Evolutionary conservation across 2,888 invertebrate genomes (phyloP).

Genomic region (Schizotus pectinicornis): DNA sequence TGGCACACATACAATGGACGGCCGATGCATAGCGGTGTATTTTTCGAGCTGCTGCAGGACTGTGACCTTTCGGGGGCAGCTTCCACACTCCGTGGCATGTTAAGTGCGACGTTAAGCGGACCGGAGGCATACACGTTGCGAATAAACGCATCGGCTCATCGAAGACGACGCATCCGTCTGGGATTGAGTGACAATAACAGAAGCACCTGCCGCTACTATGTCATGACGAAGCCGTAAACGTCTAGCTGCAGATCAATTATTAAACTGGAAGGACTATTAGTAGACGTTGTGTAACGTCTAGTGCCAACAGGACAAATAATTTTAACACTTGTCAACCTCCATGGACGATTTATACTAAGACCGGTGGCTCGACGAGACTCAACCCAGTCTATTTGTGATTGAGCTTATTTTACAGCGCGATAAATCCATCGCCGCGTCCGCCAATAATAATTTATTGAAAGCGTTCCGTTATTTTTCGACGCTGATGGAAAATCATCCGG

Average conservation of each 20-base stretch:
- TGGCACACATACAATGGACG: slow-evolving; percentile 43
- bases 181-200: slow-evolving; percentile 32
- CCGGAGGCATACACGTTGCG: slow-evolving; percentile 36
- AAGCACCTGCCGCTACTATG: slow-evolving; percentile 44
- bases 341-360: slow-evolving; percentile 44
- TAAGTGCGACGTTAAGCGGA: slow-evolving; percentile 45
- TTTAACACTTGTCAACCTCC: slow-evolving; percentile 46
- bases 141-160: slow-evolving; percentile 23
- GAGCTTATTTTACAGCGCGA: slow-evolving; percentile 9
- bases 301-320: slow-evolving; percentile 44
- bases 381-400: slow-evolving; percentile 22
- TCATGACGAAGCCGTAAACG: slow-evolving; percentile 41
- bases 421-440: slow-evolving; percentile 7
- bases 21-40: slow-evolving; percentile 38
- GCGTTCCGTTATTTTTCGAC: too few relatives aligned
- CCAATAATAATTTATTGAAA: too few relatives aligned
- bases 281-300: slow-evolving; percentile 40
- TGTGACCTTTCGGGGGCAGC: slow-evolving; percentile 42
- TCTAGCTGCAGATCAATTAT: slow-evolving; percentile 42
- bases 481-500: slow-evolving; percentile 17
- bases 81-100: slow-evolving; percentile 42
- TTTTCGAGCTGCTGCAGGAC: slow-evolving; percentile 34
- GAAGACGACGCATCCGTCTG: slow-evolving; percentile 20
- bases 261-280: slow-evolving; percentile 36
- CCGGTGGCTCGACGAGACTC: slow-evolving; percentile 9